Percentiles rank a stretch among this genome's conserved stretches.
phyloP scores from a whole-genome alignment of 2,888 invertebrate species.

The Diabrotica balteata region DNA sequence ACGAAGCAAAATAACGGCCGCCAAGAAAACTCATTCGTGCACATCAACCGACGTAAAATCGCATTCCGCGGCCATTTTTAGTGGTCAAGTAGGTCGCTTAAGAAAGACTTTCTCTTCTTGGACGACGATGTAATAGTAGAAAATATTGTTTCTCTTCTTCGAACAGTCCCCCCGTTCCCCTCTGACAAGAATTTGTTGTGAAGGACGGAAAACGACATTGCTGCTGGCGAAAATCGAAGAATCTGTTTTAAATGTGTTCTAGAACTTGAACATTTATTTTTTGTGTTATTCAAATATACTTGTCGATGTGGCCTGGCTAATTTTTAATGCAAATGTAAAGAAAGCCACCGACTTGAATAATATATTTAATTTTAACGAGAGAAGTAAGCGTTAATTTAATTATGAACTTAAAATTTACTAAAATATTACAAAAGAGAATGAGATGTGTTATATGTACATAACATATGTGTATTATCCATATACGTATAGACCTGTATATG shows the following conservation, averaged over 20 bases:
- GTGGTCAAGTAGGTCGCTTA: slow-evolving; percentile 50
- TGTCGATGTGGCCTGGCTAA: background rate
- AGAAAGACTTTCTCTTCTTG: slow-evolving; percentile 53
- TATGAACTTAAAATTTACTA: no score
- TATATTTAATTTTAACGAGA: no score
- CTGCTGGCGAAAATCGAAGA: slow-evolving; percentile 38
- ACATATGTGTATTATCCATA: no score
- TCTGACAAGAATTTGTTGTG: slow-evolving; percentile 29
- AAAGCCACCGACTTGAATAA: background rate
- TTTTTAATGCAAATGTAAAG: background rate
- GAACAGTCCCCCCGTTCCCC: slow-evolving; percentile 11
- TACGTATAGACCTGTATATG: no score
- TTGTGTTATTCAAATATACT: background rate
- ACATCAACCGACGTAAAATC: slow-evolving; percentile 37
- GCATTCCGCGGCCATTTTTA: slow-evolving; percentile 48
- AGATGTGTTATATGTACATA: no score
- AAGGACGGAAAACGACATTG: slow-evolving; percentile 54
- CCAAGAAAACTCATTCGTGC: slow-evolving; percentile 16
- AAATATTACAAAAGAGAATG: no score
- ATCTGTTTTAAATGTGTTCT: slow-evolving; percentile 19
- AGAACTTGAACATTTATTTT: slow-evolving; percentile 15
- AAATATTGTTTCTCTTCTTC: slow-evolving; percentile 34
- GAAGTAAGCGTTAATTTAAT: no score
- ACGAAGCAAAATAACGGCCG: slow-evolving; percentile 11
- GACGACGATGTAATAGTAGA: slow-evolving; percentile 38